A percentile compares a stretch with the other conserved stretches of the same genome.
Conservation (phyloP, 2,113 vertebrate species). For the Falco punctatus region DNA sequence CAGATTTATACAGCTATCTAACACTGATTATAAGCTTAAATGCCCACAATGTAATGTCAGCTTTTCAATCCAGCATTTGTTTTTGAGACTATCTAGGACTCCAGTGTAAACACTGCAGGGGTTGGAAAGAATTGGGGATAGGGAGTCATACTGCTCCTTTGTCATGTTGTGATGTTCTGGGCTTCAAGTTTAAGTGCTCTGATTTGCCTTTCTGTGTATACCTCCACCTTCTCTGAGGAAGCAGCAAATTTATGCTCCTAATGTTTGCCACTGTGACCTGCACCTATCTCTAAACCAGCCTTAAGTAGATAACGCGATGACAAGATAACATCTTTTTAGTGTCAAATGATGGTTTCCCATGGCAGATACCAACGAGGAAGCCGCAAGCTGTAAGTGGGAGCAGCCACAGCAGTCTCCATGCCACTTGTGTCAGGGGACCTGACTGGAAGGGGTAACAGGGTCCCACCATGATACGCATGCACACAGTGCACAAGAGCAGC, state of each 20-base stretch:
- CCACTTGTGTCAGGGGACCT: fast-evolving
- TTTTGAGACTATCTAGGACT: background rate
- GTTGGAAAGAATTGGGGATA: fast-evolving
- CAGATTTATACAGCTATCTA: background rate
- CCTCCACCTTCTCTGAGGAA: background rate
- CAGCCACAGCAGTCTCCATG: fast-evolving
- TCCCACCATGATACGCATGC: fast-evolving
- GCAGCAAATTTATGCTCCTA: background rate
- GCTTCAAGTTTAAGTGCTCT: background rate
- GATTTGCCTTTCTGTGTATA: background rate
- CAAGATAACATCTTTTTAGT: background rate
- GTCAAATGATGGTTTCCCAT: background rate
- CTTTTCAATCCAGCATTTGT: background rate
- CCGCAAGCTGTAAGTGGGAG: background rate
- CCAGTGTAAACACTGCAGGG: background rate
- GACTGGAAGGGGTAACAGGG: background rate
- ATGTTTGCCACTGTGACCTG: background rate
- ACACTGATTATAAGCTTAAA: background rate
- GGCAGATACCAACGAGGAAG: background rate
- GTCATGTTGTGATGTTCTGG: background rate
- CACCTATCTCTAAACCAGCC: background rate
- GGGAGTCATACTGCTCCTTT: background rate
- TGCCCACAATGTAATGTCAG: background rate
- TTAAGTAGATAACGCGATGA: background rate
- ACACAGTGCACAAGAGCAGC: fast-evolving